Evolutionary conservation across 2,113 vertebrate genomes (phyloP), one percentile per base, ranked within the genome.

Genomic region (Perognathus longimembris): DNA sequence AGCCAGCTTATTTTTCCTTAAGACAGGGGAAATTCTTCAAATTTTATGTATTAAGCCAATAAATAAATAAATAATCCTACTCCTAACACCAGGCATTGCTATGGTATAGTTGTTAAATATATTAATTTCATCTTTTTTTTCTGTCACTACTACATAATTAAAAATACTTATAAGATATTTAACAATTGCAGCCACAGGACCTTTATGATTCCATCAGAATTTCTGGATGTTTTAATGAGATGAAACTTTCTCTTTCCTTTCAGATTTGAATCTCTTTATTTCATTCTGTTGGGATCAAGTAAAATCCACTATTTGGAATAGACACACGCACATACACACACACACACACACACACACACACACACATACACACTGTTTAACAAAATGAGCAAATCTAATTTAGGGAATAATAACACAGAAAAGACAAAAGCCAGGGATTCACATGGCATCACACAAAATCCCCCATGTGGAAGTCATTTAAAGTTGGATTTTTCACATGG

Each of bases 391-490:
- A 94, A 83, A 91, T 82, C 74, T 90, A 89, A 94, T 92, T 95
- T 91, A 92, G 83, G 82, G 34, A 94, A 36, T 76, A 94, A 73
- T 5, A 73, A 8, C 70, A 92, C 38, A 20, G 59, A 91, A 67
- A 89, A 85, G 81, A 91, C 93, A 93, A 95, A 94, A 96, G 85
- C 32, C 88, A 96, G 85, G 64, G 42, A 79, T 77, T 81, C 63
- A 42, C 57, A 34, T 73, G 66, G 45, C 59, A 24, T 82, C 77
- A 79, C 75, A 87, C 36, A n/a, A 92, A 85, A 85, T 87, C 17
- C 34, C n/a, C 81, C 95, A 96, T 88, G 91, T 97, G 96, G 94
- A 96, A 97, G 61, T 93, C 84, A 97, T 97, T 97, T 94, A 57
- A 67, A 59, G 30, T 85, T 89, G 67, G 69, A 61, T 64, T 85